phyloP scores from a whole-genome alignment of 2,888 invertebrate genomes.

The Metallyticus violacea region DNA sequence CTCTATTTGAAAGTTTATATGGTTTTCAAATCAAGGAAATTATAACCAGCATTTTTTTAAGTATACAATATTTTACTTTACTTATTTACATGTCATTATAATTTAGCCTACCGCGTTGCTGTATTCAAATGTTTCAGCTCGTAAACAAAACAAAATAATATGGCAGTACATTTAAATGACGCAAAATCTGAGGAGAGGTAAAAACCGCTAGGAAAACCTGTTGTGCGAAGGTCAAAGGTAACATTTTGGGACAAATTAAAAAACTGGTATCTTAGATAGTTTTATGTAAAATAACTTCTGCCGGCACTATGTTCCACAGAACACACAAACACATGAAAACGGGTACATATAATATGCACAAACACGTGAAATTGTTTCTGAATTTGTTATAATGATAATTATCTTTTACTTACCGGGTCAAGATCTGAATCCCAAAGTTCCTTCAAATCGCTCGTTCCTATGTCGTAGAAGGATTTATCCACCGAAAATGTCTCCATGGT shows the following conservation, averaged over 20 bases:
- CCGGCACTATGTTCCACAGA: too few relatives aligned
- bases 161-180: not conserved
- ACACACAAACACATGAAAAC: too few relatives aligned
- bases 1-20: too few relatives aligned
- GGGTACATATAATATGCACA: not conserved
- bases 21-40: too few relatives aligned
- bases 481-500: slow-evolving; percentile 27
- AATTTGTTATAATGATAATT: not conserved
- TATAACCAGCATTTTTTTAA: too few relatives aligned
- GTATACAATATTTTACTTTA: too few relatives aligned
- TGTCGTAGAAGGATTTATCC: slow-evolving; percentile 61
- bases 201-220: not conserved
- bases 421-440: slow-evolving; percentile 81
- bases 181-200: not conserved
- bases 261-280: too few relatives aligned
- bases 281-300: too few relatives aligned
- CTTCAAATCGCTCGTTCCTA: slow-evolving; percentile 68
- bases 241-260: not conserved
- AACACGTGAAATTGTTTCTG: not conserved
- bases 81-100: too few relatives aligned
- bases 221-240: not conserved
- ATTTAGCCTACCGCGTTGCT: too few relatives aligned
- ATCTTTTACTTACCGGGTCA: slow-evolving; percentile 70
- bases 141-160: too few relatives aligned
- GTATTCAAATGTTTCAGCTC: too few relatives aligned